A percentile compares a stretch with the other conserved stretches of the same genome.
phyloP scores from a whole-genome alignment of 2,888 invertebrate species.

The Metalampra italica region DNA sequence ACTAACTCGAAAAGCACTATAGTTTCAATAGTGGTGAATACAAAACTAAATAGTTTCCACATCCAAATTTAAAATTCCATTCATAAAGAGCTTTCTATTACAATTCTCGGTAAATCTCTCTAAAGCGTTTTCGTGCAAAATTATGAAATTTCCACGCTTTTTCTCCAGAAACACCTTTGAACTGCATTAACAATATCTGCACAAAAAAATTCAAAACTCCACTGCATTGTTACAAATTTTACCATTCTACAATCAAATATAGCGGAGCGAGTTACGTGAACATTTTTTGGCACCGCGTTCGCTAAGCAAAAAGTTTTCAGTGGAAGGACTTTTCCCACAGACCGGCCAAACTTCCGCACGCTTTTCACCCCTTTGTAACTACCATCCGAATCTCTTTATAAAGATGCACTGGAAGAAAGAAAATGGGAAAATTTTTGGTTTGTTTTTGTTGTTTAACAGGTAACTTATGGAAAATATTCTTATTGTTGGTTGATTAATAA shows the following conservation, averaged over 20 bases:
- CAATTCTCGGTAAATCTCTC: neutral
- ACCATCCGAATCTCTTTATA: neutral
- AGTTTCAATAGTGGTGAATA: too few species aligned
- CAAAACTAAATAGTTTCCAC: too few species aligned
- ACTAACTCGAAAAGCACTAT: too few species aligned
- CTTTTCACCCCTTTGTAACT: slow-evolving; percentile 8
- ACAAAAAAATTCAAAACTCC: neutral
- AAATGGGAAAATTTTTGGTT: neutral
- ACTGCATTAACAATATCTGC: neutral
- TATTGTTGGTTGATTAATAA: too few species aligned
- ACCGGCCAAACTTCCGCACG: slow-evolving; percentile 8
- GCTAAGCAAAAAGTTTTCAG: slow-evolving; percentile 21
- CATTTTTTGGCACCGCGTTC: slow-evolving; percentile 27
- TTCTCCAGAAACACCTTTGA: neutral
- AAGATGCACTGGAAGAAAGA: slow-evolving; percentile 3
- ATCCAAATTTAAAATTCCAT: too few species aligned
- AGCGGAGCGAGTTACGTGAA: slow-evolving; percentile 18
- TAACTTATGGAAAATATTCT: neutral
- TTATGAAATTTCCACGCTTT: too few species aligned
- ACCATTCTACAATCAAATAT: slow-evolving; percentile 4
- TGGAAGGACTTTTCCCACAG: slow-evolving; percentile 17
- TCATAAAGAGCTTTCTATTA: too few species aligned
- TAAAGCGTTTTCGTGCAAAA: too few species aligned
- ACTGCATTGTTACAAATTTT: slow-evolving; percentile 1
- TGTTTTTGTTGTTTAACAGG: neutral